Evolutionary conservation across 2,888 invertebrate genomes (phyloP).

Genomic region (Steinernema scapterisci): DNA sequence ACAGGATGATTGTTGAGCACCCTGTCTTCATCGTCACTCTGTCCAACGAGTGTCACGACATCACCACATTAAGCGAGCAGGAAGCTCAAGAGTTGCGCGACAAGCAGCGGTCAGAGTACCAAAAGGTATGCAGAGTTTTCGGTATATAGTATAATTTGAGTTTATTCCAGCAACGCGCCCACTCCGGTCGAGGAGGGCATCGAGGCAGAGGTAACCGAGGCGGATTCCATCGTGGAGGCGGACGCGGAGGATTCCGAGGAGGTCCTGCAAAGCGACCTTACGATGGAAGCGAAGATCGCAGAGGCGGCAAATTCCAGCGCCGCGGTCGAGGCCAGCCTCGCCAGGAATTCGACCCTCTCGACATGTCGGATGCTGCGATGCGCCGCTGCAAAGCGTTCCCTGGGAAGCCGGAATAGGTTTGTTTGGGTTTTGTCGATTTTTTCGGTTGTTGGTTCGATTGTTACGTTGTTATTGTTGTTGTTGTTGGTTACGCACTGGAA

Average conservation of each 20-base stretch:
- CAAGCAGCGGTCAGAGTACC: slow-evolving; percentile 10
- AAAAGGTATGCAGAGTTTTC: not conserved
- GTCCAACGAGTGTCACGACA: slow-evolving; percentile 42
- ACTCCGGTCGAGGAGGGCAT: slow-evolving; percentile 37
- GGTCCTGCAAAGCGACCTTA: not conserved
- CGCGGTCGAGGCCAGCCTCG: slow-evolving; percentile 5
- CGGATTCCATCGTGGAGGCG: slow-evolving; percentile 32
- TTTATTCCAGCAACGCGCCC: slow-evolving; percentile 11
- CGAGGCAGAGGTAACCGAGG: slow-evolving; percentile 38
- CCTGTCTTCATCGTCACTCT: slow-evolving; percentile 53
- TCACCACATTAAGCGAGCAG: slow-evolving; percentile 21
- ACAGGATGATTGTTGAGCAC: slow-evolving; percentile 55
- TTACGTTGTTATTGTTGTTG: not conserved
- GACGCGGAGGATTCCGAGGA: slow-evolving; percentile 34
- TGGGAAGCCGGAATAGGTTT: not conserved
- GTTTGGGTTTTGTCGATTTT: not conserved
- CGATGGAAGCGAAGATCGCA: not conserved
- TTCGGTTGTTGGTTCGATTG: too few relatives aligned
- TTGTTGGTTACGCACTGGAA: not conserved
- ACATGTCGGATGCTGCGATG: slow-evolving; percentile 17
- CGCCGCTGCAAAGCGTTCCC: not conserved
- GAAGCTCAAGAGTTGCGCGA: slow-evolving; percentile 38
- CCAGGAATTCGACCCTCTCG: slow-evolving; percentile 1
- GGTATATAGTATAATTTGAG: not conserved
- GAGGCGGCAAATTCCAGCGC: slow-evolving; percentile 25